Conservation (phyloP, 2,888 invertebrate species). For the Pyrochroa serraticornis region DNA sequence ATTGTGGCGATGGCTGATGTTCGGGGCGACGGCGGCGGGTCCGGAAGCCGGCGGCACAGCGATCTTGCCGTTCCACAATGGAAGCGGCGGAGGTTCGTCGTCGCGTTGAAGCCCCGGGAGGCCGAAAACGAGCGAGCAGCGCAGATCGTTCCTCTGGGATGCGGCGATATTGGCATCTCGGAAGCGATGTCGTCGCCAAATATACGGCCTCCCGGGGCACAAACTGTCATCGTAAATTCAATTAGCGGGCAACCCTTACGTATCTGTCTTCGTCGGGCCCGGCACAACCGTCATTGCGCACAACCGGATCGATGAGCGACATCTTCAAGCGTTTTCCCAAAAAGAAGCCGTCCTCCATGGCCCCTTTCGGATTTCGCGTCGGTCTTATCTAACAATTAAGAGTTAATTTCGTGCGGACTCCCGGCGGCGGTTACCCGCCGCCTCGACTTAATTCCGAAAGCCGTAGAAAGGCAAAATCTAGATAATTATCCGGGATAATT, state of each 20-base stretch:
- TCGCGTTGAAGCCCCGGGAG: slow-evolving; percentile 27
- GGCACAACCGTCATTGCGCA: slow-evolving; percentile 12
- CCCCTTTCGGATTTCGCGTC: neutral
- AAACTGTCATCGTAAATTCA: slow-evolving; percentile 58
- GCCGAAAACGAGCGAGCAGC: slow-evolving; percentile 39
- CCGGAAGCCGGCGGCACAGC: too few species aligned
- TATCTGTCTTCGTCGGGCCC: slow-evolving; percentile 41
- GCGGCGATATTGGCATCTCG: slow-evolving; percentile 56
- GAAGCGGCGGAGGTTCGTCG: slow-evolving; percentile 7
- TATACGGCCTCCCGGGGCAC: slow-evolving; percentile 57
- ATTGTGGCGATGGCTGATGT: neutral
- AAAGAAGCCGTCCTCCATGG: neutral
- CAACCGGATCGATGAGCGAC: slow-evolving; percentile 4
- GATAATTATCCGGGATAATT: slow-evolving; percentile 48
- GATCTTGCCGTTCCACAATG: neutral
- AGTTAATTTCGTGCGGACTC: neutral
- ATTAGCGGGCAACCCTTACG: slow-evolving; percentile 53
- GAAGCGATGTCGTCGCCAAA: slow-evolving; percentile 57
- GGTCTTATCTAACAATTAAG: slow-evolving; percentile 1
- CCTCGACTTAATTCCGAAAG: slow-evolving; percentile 42
- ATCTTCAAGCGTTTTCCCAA: too few species aligned
- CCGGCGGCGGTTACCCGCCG: slow-evolving; percentile 16
- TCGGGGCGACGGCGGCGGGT: neutral
- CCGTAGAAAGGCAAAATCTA: slow-evolving; percentile 46
- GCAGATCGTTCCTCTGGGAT: slow-evolving; percentile 55